phyloP scores from a whole-genome alignment of 2,888 invertebrate species.

The Saturnia japonica region DNA sequence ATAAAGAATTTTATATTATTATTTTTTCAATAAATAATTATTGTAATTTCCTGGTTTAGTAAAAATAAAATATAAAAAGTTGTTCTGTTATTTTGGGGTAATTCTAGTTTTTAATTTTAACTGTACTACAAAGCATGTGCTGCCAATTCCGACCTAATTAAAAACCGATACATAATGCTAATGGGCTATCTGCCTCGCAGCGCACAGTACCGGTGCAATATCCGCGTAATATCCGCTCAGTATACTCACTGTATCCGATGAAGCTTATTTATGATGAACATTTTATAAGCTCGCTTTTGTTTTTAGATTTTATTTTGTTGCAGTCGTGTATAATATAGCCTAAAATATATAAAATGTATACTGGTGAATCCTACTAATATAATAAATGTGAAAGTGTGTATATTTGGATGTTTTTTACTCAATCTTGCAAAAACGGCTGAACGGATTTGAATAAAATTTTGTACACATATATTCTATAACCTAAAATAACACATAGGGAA shows the following conservation, averaged over 20 bases:
- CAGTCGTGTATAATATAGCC: no score
- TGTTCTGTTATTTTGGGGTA: neutral
- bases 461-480: no score
- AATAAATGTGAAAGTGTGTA: no score
- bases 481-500: no score
- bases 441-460: no score
- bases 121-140: conserved; percentile 12
- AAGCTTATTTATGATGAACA: conserved; percentile 14
- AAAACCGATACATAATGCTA: conserved; percentile 22
- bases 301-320: neutral
- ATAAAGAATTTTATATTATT: no score
- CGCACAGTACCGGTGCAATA: conserved; percentile 27
- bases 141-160: conserved; percentile 19
- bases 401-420: no score
- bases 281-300: neutral
- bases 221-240: conserved; percentile 34
- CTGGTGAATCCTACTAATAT: no score
- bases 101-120: neutral
- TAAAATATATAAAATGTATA: no score
- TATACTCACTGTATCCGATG: conserved; percentile 28
- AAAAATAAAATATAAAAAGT: neutral
- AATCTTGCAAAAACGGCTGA: no score
- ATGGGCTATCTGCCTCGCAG: conserved; percentile 20
- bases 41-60: neutral
- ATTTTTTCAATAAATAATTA: no score